A percentile compares a stretch with the other conserved stretches of the same genome.
Conservation (phyloP, 2,888 invertebrate genomes). For the Ochropacha duplaris region DNA sequence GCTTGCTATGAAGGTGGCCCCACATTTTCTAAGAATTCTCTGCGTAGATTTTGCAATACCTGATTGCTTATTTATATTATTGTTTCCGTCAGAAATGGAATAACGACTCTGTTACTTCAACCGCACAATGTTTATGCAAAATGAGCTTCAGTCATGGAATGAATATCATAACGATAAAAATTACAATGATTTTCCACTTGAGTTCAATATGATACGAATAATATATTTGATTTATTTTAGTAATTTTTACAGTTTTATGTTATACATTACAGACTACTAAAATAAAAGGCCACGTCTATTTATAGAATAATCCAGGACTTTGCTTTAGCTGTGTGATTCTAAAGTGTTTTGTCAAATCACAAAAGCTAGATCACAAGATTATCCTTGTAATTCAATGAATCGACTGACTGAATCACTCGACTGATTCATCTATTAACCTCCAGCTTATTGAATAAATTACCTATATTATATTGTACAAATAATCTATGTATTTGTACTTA, state of each 20-base stretch:
- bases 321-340: no score
- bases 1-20: conserved; percentile 46
- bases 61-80: not conserved
- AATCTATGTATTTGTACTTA: not conserved
- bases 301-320: no score
- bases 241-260: no score
- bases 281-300: no score
- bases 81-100: not conserved
- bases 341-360: conserved; percentile 1
- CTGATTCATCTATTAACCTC: conserved; percentile 15
- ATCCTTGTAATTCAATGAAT: conserved; percentile 34
- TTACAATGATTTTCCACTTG: not conserved
- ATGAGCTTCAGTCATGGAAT: conserved; percentile 6
- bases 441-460: conserved; percentile 25
- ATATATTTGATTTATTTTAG: not conserved
- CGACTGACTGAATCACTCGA: conserved; percentile 30
- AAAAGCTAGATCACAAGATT: conserved; percentile 14
- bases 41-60: not conserved
- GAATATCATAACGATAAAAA: not conserved
- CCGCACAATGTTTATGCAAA: conserved; percentile 9
- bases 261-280: no score
- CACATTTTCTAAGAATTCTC: conserved; percentile 44
- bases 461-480: conserved; percentile 5
- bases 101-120: not conserved
- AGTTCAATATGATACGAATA: not conserved